Percentiles rank a stretch among this genome's conserved stretches.
Evolutionary conservation across 2,113 vertebrate genomes (phyloP).

Genomic region (Xiphias gladius): DNA sequence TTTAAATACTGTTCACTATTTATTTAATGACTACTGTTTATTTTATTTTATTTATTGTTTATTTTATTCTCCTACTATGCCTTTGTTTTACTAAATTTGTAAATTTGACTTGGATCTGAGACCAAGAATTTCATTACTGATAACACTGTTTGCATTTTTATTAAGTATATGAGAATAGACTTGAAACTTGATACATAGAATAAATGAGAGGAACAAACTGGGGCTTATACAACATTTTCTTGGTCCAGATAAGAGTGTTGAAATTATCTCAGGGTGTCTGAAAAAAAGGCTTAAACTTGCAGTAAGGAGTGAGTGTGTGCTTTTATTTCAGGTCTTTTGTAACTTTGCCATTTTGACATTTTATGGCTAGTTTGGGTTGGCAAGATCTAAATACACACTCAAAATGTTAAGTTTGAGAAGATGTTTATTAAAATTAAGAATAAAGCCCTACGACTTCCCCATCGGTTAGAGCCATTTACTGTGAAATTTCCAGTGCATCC

Average conservation of each 20-base stretch:
- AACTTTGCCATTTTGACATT: conserved; percentile 51
- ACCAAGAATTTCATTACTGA: no score
- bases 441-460: not conserved
- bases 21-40: no score
- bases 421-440: conserved; percentile 24
- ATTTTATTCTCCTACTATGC: no score
- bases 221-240: not conserved
- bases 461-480: not conserved
- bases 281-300: not conserved
- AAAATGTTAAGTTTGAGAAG: conserved; percentile 37
- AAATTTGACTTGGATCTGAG: no score
- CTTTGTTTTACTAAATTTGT: no score
- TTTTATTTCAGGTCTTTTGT: conserved; percentile 22
- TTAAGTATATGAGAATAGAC: no score
- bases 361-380: conserved; percentile 30
- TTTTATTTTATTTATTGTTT: no score
- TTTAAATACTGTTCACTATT: no score
- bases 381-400: conserved; percentile 11
- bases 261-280: not conserved
- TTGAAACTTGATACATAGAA: no score
- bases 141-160: no score
- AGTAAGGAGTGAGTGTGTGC: conserved; percentile 23
- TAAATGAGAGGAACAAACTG: not conserved
- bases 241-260: not conserved
- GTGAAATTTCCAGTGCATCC: not conserved